Conservation (phyloP, 2,888 invertebrate genomes). For the Zeuzera pyrina region DNA sequence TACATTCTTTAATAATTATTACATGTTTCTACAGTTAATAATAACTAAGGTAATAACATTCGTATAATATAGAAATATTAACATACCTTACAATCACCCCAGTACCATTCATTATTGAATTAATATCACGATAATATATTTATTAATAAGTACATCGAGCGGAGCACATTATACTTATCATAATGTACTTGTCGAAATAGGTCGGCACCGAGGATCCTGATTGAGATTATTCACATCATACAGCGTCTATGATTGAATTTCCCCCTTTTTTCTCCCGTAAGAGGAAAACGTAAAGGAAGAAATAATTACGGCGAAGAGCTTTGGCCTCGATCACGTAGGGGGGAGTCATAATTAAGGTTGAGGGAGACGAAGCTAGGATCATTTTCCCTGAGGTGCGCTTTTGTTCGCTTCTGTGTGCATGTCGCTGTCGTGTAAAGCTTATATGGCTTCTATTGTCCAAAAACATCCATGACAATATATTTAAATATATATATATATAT, state of each 20-base stretch:
- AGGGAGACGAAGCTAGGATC: constrained; percentile 14
- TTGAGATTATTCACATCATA: constrained; percentile 24
- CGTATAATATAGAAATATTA: too few species aligned
- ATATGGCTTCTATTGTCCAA: too few species aligned
- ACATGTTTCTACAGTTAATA: too few species aligned
- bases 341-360: constrained; percentile 38
- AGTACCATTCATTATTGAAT: too few species aligned
- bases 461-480: too few species aligned
- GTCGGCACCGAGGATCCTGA: constrained; percentile 4
- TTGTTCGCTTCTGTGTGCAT: constrained; percentile 15
- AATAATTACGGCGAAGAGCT: constrained; percentile 42
- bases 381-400: constrained; percentile 21
- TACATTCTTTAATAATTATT: too few species aligned
- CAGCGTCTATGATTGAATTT: constrained; percentile 29
- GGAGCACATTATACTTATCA: too few species aligned
- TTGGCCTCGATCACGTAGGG: constrained; percentile 29
- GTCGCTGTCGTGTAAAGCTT: constrained; percentile 8
- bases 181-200: not conserved
- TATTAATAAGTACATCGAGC: too few species aligned
- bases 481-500: too few species aligned
- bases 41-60: too few species aligned
- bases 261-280: constrained; percentile 18
- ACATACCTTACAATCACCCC: too few species aligned
- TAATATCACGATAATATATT: too few species aligned
- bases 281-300: constrained; percentile 26